Conservation (phyloP, 92 coral and sea anemone genomes). For the Scolanthus callimorphus region DNA sequence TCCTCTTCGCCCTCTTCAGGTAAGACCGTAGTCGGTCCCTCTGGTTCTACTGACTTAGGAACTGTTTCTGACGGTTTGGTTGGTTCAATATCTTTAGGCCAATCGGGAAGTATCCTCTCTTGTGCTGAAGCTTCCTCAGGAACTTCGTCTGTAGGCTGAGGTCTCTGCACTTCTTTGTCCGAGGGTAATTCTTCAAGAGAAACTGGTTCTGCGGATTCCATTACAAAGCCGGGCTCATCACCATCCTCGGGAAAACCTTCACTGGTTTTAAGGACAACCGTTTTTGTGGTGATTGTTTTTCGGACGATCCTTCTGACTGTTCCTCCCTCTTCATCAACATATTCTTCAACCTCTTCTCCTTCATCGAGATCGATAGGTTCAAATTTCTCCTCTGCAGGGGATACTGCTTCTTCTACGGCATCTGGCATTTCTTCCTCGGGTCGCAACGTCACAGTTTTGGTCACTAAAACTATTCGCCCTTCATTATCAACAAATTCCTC, state of each 20-base stretch:
- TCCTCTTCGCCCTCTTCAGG: neutral
- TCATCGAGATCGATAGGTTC: neutral
- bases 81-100: conserved; percentile 12
- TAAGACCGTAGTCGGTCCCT: neutral
- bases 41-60: neutral
- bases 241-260: neutral
- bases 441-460: conserved; percentile 11
- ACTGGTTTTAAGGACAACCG: conserved; percentile 10
- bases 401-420: neutral
- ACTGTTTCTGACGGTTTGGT: neutral
- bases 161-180: conserved; percentile 32
- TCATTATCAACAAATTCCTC: conserved; percentile 66
- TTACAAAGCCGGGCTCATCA: neutral
- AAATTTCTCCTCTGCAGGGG: neutral
- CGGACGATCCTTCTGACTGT: conserved; percentile 56
- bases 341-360: conserved; percentile 9
- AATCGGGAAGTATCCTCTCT: conserved; percentile 17
- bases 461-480: conserved; percentile 49
- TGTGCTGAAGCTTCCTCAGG: conserved; percentile 20
- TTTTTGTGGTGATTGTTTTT: conserved; percentile 30
- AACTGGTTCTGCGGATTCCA: conserved; percentile 34
- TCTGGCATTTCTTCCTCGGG: conserved; percentile 14
- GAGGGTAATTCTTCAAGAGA: neutral
- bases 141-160: conserved; percentile 19
- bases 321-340: conserved; percentile 59